Conservation (phyloP, 1,140 invertebrate species). For the Probaryconus sp. region DNA sequence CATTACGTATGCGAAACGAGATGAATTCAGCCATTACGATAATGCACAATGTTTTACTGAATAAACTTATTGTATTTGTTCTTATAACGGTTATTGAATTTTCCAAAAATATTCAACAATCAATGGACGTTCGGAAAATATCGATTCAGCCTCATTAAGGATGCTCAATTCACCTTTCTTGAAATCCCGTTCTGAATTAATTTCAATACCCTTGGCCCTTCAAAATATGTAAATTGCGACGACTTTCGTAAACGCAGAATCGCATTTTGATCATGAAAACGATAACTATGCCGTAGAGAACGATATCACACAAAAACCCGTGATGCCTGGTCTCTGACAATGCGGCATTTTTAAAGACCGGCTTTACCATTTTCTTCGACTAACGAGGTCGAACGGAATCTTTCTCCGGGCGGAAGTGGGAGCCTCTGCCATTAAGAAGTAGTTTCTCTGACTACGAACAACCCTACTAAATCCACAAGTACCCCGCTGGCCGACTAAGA, state of each 20-base stretch:
- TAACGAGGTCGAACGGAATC: constrained; percentile 62
- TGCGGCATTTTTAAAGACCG: constrained; percentile 46
- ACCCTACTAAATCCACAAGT: constrained; percentile 60
- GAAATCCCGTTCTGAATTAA: not conserved
- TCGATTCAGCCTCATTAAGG: too few relatives aligned
- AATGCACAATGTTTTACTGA: too few relatives aligned
- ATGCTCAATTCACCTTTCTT: too few relatives aligned
- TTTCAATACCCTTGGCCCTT: not conserved
- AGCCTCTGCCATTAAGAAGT: constrained; percentile 60
- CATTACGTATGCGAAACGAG: too few relatives aligned
- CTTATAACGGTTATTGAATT: too few relatives aligned
- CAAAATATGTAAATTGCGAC: constrained; percentile 30
- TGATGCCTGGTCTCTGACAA: constrained; percentile 39
- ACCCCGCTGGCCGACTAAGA: constrained; percentile 45
- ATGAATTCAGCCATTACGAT: too few relatives aligned
- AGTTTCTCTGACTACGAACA: constrained; percentile 59
- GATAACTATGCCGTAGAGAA: constrained; percentile 32
- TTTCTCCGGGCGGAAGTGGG: constrained; percentile 49
- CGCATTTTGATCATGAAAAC: constrained; percentile 31
- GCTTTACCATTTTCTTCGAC: constrained; percentile 51
- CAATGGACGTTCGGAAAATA: too few relatives aligned
- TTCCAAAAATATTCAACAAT: too few relatives aligned
- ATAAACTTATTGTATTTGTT: too few relatives aligned
- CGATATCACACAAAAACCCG: constrained; percentile 33
- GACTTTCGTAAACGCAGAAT: constrained; percentile 22